Base-by-base conservation (phyloP, 2,888 invertebrate species). In the Cryptocephalus primarius region DNA sequence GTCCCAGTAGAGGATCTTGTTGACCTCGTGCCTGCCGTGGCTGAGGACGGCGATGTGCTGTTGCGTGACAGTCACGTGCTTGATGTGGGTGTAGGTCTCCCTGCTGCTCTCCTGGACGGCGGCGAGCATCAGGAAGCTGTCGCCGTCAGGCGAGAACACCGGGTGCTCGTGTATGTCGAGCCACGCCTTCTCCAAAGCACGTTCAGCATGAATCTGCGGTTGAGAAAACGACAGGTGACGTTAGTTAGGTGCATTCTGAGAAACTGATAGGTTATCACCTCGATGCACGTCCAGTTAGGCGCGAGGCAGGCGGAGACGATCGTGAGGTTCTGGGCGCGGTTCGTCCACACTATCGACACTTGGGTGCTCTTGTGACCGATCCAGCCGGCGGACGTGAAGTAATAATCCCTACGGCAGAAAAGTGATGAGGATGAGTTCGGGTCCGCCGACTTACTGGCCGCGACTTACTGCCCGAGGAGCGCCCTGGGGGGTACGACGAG, bases 321-420 rank as follows among this genome's bases (percentile, higher is more conserved):
- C 58, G 90, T 88, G 55, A 88, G 78, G 70, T 95, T 95, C 73
- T 96, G 95, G 40, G 88, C 84, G 58, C 96, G 79, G 70, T 91
- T 91, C 80, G 93, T 85, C 89, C 93, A 96, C 47, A 92, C 87
- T 43, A 88, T 85, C 43, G 88, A 82, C 55, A 94, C 79, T 66
- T 87, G 82, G 51, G 78, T 76, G 69, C 87, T 85, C 61, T 79
- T 79, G 63, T 80, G 79, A 61, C 85, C 83, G 60, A 90, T 82
- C 94, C 94, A 95, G 53, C 85, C 83, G 50, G 91, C 91, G 58
- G 89, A 88, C 67, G 90, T 91, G 67, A 95, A 75, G 74, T 95
- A 94, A 74, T 85, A 86, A 65, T 94, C 93, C 72, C 91, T 92
- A 22, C 22, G 22, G 22, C 22, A 22, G 22, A 73, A 38, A 73